phyloP scores from a whole-genome alignment of 2,113 vertebrate species.

The Carassius gibelio region DNA sequence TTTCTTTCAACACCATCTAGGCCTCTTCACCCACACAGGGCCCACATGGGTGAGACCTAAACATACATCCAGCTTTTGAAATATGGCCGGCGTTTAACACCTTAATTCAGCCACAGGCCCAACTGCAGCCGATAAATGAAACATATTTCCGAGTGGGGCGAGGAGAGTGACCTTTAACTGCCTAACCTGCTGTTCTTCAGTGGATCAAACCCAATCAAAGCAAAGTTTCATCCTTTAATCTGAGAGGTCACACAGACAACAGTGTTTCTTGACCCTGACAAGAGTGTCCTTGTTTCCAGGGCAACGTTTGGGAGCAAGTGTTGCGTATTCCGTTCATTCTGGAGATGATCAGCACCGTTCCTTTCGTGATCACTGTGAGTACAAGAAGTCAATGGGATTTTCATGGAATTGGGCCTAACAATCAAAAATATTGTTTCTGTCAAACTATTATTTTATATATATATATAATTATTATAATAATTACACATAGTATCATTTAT shows the following conservation, averaged over 20 bases:
- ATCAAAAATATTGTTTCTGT: too few relatives aligned
- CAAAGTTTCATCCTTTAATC: slow-evolving; percentile 39
- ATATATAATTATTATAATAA: too few relatives aligned
- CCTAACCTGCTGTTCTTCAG: slow-evolving; percentile 9
- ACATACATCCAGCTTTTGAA: slow-evolving; percentile 55
- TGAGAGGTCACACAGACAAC: slow-evolving; percentile 58
- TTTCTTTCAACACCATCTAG: slow-evolving; percentile 63
- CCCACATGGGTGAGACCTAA: slow-evolving; percentile 59
- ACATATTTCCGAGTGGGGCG: slow-evolving; percentile 30
- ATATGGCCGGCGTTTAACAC: slow-evolving; percentile 53
- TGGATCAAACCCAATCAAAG: slow-evolving; percentile 12
- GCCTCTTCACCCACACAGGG: slow-evolving; percentile 66
- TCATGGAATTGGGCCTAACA: too few relatives aligned
- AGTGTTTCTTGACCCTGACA: slow-evolving; percentile 60
- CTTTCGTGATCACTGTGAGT: slow-evolving; percentile 85
- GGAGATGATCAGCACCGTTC: slow-evolving; percentile 83
- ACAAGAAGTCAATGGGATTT: not conserved
- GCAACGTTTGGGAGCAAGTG: slow-evolving; percentile 85
- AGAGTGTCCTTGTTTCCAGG: slow-evolving; percentile 73
- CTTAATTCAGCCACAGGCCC: slow-evolving; percentile 57
- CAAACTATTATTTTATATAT: too few relatives aligned
- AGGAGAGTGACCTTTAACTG: slow-evolving; percentile 23
- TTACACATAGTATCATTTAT: too few relatives aligned
- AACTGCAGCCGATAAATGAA: slow-evolving; percentile 45
- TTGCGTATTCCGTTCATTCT: slow-evolving; percentile 81